Base-by-base conservation (phyloP, 2,797 vertebrate species). In the Sebastes itinus region DNA sequence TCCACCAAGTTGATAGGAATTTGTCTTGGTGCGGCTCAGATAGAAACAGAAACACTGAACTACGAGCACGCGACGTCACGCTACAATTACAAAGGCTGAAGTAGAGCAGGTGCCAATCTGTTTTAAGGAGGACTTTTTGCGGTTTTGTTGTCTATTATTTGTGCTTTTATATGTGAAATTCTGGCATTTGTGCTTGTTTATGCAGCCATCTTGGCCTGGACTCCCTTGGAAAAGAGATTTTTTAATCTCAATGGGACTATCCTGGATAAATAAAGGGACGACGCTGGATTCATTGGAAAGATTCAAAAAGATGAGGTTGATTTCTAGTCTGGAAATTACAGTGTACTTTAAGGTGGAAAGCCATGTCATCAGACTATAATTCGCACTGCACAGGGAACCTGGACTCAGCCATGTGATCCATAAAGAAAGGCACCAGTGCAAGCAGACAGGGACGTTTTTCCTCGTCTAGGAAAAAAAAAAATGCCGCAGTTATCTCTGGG, bases 381-480 rank as follows among this genome's bases (percentile, higher is more conserved):
- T 52, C 2, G 12, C 42, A 60, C 10, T 58, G 69, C 63, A 33
- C 23, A 18, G 56, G 11, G 32, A 69, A 67, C 28, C 22, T 61
- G 63, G 25, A 70, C 58, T 16, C 42, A 55, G 68, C 14, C 55
- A 69, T 71, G 33, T 65, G 62, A 83, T 77, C 32, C 52, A 70
- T 69, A 58, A 66, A 85, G 60, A 83, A 75, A 72, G 59, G 76
- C 35, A 85, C 75, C 60, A 79, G 23, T 69, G 64, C 23, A 71
- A 23, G 67, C 28, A 84, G 54, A 80, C 22, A 3, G 7, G 60
- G 42, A 63, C 16, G 3, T 63, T 81, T 60, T 77, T 71, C 75
- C 63, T 64, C 22, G 69, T 35, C 62, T 78, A n/a, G 75, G 35
- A 80, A 78, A 79, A 80, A 81, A 81, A 81, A 66, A 59, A 75